phyloP scores from a whole-genome alignment of 2,113 vertebrate species.

The Serinus canaria region DNA sequence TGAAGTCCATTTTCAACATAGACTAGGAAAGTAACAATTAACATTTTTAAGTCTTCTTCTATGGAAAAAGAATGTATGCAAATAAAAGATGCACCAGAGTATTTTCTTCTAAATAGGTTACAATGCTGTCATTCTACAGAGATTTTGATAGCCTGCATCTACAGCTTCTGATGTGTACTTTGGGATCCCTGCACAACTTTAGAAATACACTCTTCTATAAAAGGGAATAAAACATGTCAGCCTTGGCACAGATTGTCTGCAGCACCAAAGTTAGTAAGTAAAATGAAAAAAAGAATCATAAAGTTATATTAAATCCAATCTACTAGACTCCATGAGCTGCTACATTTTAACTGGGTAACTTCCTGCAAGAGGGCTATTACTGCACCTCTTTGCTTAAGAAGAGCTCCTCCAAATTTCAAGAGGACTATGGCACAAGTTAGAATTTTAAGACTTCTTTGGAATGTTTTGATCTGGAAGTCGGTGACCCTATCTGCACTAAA shows the following conservation, averaged over 20 bases:
- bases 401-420: not conserved
- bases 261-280: not conserved
- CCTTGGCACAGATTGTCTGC: not conserved
- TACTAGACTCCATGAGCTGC: not conserved
- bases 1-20: not conserved
- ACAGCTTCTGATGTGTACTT: not conserved
- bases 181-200: not conserved
- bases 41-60: not conserved
- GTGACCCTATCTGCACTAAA: not conserved
- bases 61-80: not conserved
- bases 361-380: not conserved
- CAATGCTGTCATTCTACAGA: not conserved
- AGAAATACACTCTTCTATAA: not conserved
- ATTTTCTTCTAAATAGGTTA: slow-evolving; percentile 21
- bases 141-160: not conserved
- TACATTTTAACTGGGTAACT: not conserved
- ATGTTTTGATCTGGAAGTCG: not conserved
- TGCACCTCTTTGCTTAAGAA: not conserved
- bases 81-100: not conserved
- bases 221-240: slow-evolving; percentile 21
- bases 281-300: not conserved
- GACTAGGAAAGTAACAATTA: not conserved
- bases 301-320: not conserved
- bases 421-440: not conserved
- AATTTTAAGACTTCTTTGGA: not conserved